These are phyloP conservation scores for Microtus pennsylvanicus DNA, from an alignment of 2,113 vertebrate genomes.

Conservation along the genomic window DNA sequence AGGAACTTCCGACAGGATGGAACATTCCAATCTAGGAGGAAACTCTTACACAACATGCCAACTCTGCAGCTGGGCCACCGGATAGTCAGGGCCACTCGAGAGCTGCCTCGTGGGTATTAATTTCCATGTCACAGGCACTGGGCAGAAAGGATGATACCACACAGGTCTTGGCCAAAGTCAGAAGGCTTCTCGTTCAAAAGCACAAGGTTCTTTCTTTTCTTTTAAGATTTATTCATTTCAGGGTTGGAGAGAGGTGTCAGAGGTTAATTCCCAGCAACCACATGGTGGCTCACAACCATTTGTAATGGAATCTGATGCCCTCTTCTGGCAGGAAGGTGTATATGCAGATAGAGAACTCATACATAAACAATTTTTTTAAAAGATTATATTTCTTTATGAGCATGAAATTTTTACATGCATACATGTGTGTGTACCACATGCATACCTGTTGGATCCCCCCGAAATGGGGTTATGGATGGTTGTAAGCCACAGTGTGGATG, in stretches of 20 bases:
- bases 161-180: background rate
- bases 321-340: too few species aligned
- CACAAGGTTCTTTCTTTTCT: background rate
- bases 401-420: too few species aligned
- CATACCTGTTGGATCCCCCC: too few species aligned
- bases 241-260: background rate
- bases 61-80: too few species aligned
- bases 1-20: background rate
- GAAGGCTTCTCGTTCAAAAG: background rate
- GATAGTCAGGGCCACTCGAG: background rate
- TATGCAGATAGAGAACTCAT: too few species aligned
- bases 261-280: too few species aligned
- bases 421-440: too few species aligned
- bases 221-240: background rate
- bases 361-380: too few species aligned
- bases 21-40: background rate
- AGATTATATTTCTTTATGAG: too few species aligned
- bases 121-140: background rate
- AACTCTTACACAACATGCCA: background rate
- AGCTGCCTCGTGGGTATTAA: too few species aligned
- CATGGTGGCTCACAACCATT: background rate
- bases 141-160: background rate
- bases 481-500: too few species aligned
- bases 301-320: background rate
- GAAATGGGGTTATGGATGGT: too few species aligned